Conservation (phyloP, 1,140 invertebrate species). For the Doryteuthis pealeii region DNA sequence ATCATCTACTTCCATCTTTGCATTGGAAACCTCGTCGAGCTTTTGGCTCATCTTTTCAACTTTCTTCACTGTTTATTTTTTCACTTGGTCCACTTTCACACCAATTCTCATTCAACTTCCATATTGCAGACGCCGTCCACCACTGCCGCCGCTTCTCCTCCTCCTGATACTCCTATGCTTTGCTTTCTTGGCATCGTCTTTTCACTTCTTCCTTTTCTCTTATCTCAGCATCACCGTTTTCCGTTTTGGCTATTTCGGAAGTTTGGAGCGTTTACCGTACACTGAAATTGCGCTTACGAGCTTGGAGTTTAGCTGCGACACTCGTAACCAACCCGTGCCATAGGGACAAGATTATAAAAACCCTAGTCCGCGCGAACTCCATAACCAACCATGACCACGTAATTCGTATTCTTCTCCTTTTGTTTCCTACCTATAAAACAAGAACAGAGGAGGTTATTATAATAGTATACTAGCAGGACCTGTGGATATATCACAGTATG, state of each 20-base stretch:
- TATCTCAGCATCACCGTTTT: slow-evolving; percentile 12
- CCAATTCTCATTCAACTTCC: slow-evolving; percentile 27
- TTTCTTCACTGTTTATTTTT: slow-evolving; percentile 20
- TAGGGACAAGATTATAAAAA: slow-evolving; percentile 33
- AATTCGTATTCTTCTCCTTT: slow-evolving; percentile 96
- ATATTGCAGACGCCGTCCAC: slow-evolving; percentile 12
- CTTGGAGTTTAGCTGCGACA: slow-evolving; percentile 40
- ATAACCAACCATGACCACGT: slow-evolving; percentile 95
- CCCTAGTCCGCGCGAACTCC: slow-evolving; percentile 70
- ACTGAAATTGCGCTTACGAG: slow-evolving; percentile 33
- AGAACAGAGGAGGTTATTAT: too few relatives aligned
- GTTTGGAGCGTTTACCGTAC: slow-evolving; percentile 17
- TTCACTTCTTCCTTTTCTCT: not conserved
- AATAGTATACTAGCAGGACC: too few relatives aligned
- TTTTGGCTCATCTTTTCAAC: slow-evolving; percentile 20
- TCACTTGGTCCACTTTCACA: slow-evolving; percentile 8
- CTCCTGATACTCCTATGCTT: slow-evolving; percentile 14
- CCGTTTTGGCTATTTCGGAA: not conserved
- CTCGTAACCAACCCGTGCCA: slow-evolving; percentile 49
- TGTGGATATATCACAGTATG: too few relatives aligned
- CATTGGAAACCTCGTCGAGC: not conserved
- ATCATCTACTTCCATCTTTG: slow-evolving; percentile 19
- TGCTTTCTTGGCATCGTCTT: not conserved
- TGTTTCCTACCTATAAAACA: slow-evolving; percentile 72
- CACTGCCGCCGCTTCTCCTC: not conserved